Evolutionary conservation across 2,113 vertebrate genomes (phyloP).

Genomic region (Bubo blakistoni): DNA sequence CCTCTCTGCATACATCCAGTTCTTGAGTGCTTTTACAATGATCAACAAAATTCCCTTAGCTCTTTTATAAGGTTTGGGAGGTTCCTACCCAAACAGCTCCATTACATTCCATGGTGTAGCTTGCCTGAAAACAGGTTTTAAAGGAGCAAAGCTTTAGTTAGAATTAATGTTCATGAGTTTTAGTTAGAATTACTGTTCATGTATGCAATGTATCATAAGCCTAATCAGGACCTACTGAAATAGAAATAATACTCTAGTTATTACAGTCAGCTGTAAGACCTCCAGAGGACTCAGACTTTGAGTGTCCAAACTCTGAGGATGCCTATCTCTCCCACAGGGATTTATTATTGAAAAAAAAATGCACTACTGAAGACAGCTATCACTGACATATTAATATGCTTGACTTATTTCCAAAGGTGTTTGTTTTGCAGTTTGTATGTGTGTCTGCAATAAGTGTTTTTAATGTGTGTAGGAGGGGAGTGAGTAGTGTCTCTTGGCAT

Average conservation of each 20-base stretch:
- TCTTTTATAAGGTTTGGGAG: not conserved
- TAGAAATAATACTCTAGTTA: not conserved
- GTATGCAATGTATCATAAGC: not conserved
- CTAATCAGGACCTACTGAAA: not conserved
- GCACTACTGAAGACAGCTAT: not conserved
- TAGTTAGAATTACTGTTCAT: not conserved
- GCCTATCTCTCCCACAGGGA: not conserved
- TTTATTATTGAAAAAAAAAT: not conserved
- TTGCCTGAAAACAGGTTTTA: not conserved
- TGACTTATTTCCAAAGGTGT: constrained; percentile 14
- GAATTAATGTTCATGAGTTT: not conserved
- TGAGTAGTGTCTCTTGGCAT: not conserved
- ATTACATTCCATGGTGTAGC: not conserved
- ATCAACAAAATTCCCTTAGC: not conserved
- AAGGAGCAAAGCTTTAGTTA: not conserved
- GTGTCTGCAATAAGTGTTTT: not conserved
- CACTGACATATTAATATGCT: not conserved
- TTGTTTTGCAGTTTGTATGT: not conserved
- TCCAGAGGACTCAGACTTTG: not conserved
- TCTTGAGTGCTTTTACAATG: not conserved
- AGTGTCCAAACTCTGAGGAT: not conserved
- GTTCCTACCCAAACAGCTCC: not conserved
- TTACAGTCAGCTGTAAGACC: not conserved
- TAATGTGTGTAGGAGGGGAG: not conserved
- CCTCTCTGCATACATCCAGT: not conserved